phyloP scores from a whole-genome alignment of 2,888 invertebrate species.

The Cordylochernes scorpioides region DNA sequence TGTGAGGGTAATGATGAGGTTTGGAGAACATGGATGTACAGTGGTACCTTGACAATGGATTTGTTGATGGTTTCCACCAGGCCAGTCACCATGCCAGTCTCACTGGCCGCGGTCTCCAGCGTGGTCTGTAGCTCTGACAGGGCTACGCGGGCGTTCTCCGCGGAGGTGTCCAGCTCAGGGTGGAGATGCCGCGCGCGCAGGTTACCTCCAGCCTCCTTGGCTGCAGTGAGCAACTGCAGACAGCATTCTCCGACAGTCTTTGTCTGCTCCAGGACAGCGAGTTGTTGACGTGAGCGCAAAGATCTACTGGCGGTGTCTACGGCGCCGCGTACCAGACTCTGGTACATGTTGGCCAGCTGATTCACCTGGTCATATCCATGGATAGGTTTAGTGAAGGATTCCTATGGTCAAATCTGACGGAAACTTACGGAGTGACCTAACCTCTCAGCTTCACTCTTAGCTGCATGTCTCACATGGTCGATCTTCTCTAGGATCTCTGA shows the following conservation, averaged over 20 bases:
- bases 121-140: constrained; percentile 42
- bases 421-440: constrained; percentile 60
- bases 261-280: constrained; percentile 58
- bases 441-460: constrained; percentile 68
- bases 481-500: constrained; percentile 55
- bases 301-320: constrained; percentile 59
- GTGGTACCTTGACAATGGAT: constrained; percentile 51
- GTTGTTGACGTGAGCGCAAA: constrained; percentile 60
- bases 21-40: too few species aligned
- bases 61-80: constrained; percentile 69
- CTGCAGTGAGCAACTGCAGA: constrained; percentile 49
- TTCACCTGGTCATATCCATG: too few species aligned
- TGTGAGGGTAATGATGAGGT: too few species aligned
- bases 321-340: constrained; percentile 45
- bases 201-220: constrained; percentile 76
- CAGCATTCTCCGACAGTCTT: constrained; percentile 86
- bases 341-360: too few species aligned
- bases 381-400: too few species aligned
- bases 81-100: constrained; percentile 63
- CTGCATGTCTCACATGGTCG: constrained; percentile 56
- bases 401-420: constrained; percentile 38
- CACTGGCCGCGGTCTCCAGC: constrained; percentile 53
- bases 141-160: constrained; percentile 45
- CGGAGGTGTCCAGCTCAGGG: constrained; percentile 52
- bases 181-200: constrained; percentile 53